These are phyloP conservation scores for Drosophila ercepeae DNA, from an alignment of 1,140 invertebrate species.

Conservation along the genomic window DNA sequence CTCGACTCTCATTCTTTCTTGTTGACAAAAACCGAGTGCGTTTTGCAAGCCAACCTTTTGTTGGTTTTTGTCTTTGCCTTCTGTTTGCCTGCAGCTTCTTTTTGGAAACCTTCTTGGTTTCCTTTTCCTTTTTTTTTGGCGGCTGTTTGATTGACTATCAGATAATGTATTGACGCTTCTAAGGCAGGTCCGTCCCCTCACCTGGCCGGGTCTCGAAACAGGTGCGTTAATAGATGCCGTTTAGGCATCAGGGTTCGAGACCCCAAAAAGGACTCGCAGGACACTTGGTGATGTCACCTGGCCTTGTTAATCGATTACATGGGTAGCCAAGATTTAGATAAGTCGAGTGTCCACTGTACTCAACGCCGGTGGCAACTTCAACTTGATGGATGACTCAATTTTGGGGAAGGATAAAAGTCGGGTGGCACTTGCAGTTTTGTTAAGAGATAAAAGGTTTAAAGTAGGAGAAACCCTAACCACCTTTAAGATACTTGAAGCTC, in stretches of 20 bases:
- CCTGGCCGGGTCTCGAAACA: slow-evolving; percentile 15
- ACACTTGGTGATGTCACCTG: slow-evolving; percentile 27
- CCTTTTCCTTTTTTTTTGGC: slow-evolving; percentile 15
- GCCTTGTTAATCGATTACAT: slow-evolving; percentile 42
- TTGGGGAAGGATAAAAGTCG: not conserved
- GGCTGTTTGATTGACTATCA: slow-evolving; percentile 64
- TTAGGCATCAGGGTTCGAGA: not conserved
- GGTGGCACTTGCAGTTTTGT: not conserved
- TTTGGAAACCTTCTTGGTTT: not conserved
- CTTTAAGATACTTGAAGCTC: no score
- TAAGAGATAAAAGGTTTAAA: not conserved
- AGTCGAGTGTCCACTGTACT: slow-evolving; percentile 10
- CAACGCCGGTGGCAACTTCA: not conserved
- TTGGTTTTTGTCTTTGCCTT: slow-evolving; percentile 33
- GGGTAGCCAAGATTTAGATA: slow-evolving; percentile 39
- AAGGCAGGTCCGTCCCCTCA: slow-evolving; percentile 34
- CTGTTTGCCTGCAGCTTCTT: slow-evolving; percentile 16
- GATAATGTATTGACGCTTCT: slow-evolving; percentile 65
- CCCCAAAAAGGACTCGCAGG: not conserved
- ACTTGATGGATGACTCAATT: slow-evolving; percentile 2
- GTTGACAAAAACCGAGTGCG: slow-evolving; percentile 52
- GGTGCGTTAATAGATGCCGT: slow-evolving; percentile 61
- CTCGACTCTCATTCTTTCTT: no score
- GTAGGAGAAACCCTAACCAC: no score
- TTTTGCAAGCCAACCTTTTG: slow-evolving; percentile 27